Conservation (phyloP, 2,888 invertebrate genomes). For the Pachycephus smyrnensis region DNA sequence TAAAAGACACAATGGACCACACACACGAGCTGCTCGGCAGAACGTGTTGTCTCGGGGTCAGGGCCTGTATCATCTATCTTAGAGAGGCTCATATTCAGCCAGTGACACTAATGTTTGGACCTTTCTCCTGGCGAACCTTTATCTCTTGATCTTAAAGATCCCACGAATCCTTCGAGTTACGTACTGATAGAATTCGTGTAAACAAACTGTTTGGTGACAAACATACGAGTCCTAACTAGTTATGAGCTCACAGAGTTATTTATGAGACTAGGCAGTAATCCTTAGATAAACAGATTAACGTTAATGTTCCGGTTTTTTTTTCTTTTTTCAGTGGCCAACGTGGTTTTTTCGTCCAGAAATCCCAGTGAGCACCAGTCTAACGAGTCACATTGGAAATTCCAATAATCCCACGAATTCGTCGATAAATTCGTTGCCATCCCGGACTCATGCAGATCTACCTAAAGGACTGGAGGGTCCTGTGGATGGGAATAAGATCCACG, state of each 20-base stretch:
- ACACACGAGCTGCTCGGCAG: slow-evolving; percentile 42
- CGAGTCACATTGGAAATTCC: slow-evolving; percentile 41
- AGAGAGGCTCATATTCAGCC: slow-evolving; percentile 53
- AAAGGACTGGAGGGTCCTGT: slow-evolving; percentile 43
- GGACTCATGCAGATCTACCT: slow-evolving; percentile 41
- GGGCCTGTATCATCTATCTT: slow-evolving; percentile 57
- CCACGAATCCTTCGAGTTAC: background rate
- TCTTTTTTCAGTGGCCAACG: slow-evolving; percentile 54
- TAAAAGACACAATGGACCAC: slow-evolving; percentile 52
- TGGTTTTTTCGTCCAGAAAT: slow-evolving; percentile 60
- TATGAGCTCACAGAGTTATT: background rate
- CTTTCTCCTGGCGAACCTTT: slow-evolving; percentile 37
- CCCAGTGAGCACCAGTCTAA: slow-evolving; percentile 40
- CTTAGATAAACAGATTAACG: background rate
- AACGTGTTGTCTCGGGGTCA: slow-evolving; percentile 32
- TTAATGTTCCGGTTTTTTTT: slow-evolving; percentile 13
- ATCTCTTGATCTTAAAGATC: slow-evolving; percentile 25
- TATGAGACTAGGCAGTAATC: background rate
- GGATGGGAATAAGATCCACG: slow-evolving; percentile 54
- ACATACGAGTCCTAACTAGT: slow-evolving; percentile 4
- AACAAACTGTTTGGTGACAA: slow-evolving; percentile 25
- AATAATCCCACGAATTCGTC: slow-evolving; percentile 31
- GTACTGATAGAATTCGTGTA: slow-evolving; percentile 8
- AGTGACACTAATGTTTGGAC: slow-evolving; percentile 55
- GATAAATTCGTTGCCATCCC: slow-evolving; percentile 35